A percentile compares a stretch with the other conserved stretches of the same genome.
phyloP scores from a whole-genome alignment of 2,888 invertebrate genomes.

The Eupsilia transversa region DNA sequence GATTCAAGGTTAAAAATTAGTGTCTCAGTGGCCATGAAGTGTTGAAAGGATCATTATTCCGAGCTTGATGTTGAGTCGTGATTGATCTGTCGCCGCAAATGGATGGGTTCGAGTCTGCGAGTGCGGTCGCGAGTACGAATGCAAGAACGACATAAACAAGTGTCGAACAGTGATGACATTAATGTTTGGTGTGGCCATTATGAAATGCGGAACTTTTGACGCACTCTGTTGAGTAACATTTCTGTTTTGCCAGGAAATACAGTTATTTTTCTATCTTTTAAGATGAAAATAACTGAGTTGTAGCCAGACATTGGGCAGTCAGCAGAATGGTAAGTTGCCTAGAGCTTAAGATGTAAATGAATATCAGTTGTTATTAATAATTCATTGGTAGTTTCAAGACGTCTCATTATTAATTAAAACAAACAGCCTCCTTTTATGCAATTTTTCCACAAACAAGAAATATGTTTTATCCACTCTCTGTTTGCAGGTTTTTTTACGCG shows the following conservation, averaged over 20 bases:
- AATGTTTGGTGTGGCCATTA: slow-evolving; percentile 25
- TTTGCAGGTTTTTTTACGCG: slow-evolving; percentile 15
- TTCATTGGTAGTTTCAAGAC: not conserved
- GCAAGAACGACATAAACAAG: slow-evolving; percentile 56
- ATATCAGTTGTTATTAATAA: too few relatives aligned
- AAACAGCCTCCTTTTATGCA: not conserved
- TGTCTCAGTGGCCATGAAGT: slow-evolving; percentile 50
- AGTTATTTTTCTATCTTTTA: not conserved
- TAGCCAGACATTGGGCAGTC: not conserved
- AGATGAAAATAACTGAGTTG: not conserved
- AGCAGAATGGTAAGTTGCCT: not conserved
- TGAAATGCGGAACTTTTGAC: slow-evolving; percentile 19
- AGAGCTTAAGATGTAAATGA: not conserved
- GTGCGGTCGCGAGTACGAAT: slow-evolving; percentile 56
- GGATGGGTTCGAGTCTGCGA: slow-evolving; percentile 61
- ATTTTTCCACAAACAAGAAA: not conserved
- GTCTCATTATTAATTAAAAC: not conserved
- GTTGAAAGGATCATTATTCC: slow-evolving; percentile 73
- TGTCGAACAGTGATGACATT: slow-evolving; percentile 36
- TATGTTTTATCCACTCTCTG: not conserved
- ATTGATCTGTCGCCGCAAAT: slow-evolving; percentile 73
- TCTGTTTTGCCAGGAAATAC: not conserved
- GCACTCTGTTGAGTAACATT: slow-evolving; percentile 13
- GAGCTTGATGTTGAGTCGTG: slow-evolving; percentile 68
- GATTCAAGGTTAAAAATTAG: slow-evolving; percentile 35